These are phyloP conservation scores for Panopea generosa DNA, from an alignment of 2,888 invertebrate genomes.

Conservation along the genomic window DNA sequence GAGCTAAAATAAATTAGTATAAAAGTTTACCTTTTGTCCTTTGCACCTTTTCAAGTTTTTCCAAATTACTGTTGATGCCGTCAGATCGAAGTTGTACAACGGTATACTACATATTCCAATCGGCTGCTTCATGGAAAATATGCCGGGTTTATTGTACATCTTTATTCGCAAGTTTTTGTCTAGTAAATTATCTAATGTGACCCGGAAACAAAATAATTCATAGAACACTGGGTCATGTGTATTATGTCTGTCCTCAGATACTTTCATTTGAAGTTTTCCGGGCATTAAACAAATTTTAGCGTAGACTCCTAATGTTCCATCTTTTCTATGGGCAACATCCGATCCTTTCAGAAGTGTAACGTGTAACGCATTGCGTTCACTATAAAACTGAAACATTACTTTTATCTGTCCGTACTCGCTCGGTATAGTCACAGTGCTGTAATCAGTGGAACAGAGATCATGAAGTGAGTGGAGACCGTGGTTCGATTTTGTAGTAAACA, in stretches of 20 bases:
- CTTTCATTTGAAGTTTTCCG: constrained; percentile 33
- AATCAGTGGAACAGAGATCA: constrained; percentile 33
- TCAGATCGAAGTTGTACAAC: constrained; percentile 43
- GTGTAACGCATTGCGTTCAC: constrained; percentile 27
- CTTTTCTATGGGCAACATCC: constrained; percentile 18
- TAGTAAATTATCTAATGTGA: constrained; percentile 28
- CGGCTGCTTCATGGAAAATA: constrained; percentile 26
- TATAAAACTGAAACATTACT: constrained; percentile 49
- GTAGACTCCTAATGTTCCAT: constrained; percentile 32
- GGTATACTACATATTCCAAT: constrained; percentile 40
- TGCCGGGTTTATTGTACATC: constrained; percentile 47
- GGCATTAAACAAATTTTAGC: constrained; percentile 39
- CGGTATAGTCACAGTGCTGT: constrained; percentile 20
- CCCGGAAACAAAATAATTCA: constrained; percentile 38
- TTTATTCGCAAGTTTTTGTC: constrained; percentile 40
- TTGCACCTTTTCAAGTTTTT: constrained; percentile 32
- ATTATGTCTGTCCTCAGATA: constrained; percentile 28
- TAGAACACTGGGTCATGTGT: constrained; percentile 43
- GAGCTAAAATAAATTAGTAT: no score
- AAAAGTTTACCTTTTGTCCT: constrained; percentile 33
- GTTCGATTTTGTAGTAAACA: background rate
- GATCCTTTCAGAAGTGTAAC: constrained; percentile 36
- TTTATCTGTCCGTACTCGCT: constrained; percentile 51
- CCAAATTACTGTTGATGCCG: constrained; percentile 50
- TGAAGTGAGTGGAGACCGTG: constrained; percentile 1